phyloP scores from a whole-genome alignment of 2,888 invertebrate genomes.

The Amphipoea oculea region DNA sequence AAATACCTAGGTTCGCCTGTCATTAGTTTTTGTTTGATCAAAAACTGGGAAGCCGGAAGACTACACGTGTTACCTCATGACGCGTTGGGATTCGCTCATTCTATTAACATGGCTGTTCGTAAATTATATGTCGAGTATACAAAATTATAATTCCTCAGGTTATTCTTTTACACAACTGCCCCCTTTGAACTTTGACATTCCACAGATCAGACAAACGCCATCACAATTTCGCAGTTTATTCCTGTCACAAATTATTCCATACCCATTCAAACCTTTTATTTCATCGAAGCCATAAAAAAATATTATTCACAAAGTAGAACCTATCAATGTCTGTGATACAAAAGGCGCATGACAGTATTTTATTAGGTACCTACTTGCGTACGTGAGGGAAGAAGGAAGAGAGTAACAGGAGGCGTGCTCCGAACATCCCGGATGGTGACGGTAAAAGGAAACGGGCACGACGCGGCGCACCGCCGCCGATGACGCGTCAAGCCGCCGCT shows the following conservation, averaged over 20 bases:
- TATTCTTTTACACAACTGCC: not conserved
- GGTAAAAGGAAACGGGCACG: slow-evolving; percentile 76
- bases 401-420: slow-evolving; percentile 73
- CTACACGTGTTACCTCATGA: not conserved
- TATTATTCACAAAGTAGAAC: slow-evolving; percentile 41
- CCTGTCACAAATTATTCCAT: not conserved
- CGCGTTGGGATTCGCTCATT: not conserved
- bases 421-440: slow-evolving; percentile 80
- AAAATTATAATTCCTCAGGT: not conserved
- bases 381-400: slow-evolving; percentile 77
- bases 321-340: slow-evolving; percentile 38
- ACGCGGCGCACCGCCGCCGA: slow-evolving; percentile 56
- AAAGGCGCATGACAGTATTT: slow-evolving; percentile 51
- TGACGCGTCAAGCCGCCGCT: slow-evolving; percentile 57
- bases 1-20: not conserved
- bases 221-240: slow-evolving; percentile 5
- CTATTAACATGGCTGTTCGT: not conserved
- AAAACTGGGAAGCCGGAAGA: not conserved
- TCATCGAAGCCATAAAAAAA: slow-evolving; percentile 1
- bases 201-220: not conserved
- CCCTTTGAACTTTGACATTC: not conserved
- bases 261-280: slow-evolving; percentile 12
- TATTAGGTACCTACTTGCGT: slow-evolving; percentile 45
- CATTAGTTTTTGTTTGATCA: not conserved
- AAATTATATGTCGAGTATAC: not conserved